Conservation (phyloP, 2,797 vertebrate genomes). For the Merluccius polli region DNA sequence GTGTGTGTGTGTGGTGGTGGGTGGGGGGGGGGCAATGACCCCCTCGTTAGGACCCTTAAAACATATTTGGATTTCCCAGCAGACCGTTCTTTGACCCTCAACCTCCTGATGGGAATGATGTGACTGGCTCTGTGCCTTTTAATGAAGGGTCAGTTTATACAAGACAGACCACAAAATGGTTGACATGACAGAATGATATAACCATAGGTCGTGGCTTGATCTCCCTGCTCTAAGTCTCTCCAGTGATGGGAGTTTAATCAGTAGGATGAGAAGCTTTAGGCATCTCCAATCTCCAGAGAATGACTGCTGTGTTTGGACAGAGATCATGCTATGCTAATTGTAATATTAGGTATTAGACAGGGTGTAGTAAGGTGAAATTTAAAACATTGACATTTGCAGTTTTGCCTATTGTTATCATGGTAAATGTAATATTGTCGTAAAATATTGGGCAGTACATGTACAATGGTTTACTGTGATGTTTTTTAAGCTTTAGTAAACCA, state of each 20-base stretch:
- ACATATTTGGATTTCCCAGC: slow-evolving; percentile 51
- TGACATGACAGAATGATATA: neutral
- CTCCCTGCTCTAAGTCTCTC: neutral
- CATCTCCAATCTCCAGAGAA: neutral
- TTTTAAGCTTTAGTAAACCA: too few species aligned
- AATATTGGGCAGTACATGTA: too few species aligned
- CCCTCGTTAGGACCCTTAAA: slow-evolving; percentile 1
- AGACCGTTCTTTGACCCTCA: slow-evolving; percentile 18
- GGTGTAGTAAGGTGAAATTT: too few species aligned
- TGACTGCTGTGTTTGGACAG: neutral
- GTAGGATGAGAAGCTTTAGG: neutral
- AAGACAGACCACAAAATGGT: neutral
- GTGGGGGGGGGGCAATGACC: too few species aligned
- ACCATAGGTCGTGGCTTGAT: neutral
- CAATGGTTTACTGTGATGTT: too few species aligned
- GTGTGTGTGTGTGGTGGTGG: too few species aligned
- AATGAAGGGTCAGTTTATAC: neutral
- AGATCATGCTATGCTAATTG: neutral
- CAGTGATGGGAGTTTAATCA: neutral
- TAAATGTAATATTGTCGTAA: too few species aligned
- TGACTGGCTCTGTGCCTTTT: slow-evolving; percentile 7
- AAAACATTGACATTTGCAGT: too few species aligned
- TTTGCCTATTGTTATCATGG: too few species aligned
- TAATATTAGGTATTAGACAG: neutral
- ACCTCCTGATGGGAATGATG: slow-evolving; percentile 15